Percentiles rank a stretch among this genome's conserved stretches.
Evolutionary conservation across 1,140 invertebrate species (phyloP).

Genomic region (Trichomalopsis sarcophagae): DNA sequence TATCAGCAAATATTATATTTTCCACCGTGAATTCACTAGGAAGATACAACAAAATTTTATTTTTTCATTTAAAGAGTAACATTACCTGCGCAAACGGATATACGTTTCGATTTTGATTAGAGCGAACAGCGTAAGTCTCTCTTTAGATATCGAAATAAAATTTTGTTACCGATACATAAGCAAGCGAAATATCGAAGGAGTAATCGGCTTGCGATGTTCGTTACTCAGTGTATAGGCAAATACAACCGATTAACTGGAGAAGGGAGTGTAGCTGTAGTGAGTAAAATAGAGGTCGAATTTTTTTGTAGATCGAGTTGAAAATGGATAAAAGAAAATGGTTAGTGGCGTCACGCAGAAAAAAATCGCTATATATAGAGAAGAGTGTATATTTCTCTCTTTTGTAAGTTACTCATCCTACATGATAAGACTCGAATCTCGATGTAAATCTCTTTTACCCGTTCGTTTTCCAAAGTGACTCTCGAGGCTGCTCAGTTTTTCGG

Average conservation of each 20-base stretch:
- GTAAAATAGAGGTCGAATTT: conserved; percentile 27
- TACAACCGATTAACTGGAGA: conserved; percentile 13
- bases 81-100: not conserved
- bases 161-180: not conserved
- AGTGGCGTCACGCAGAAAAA: not conserved
- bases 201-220: not conserved
- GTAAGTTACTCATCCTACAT: conserved; percentile 41
- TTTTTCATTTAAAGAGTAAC: not conserved
- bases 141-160: not conserved
- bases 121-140: not conserved
- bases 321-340: conserved; percentile 5
- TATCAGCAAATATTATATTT: conserved; percentile 19
- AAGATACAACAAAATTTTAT: conserved; percentile 23
- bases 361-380: conserved; percentile 1
- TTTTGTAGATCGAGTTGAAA: conserved; percentile 36
- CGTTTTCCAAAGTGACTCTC: conserved; percentile 35
- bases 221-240: conserved; percentile 27
- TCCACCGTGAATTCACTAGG: conserved; percentile 23
- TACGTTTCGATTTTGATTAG: not conserved
- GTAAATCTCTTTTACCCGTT: conserved; percentile 48
- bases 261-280: not conserved
- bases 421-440: conserved; percentile 52
- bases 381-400: conserved; percentile 39
- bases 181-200: not conserved
- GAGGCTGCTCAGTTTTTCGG: conserved; percentile 4